Evolutionary conservation across 2,113 vertebrate species (phyloP).

Genomic region (Axis porcinus): DNA sequence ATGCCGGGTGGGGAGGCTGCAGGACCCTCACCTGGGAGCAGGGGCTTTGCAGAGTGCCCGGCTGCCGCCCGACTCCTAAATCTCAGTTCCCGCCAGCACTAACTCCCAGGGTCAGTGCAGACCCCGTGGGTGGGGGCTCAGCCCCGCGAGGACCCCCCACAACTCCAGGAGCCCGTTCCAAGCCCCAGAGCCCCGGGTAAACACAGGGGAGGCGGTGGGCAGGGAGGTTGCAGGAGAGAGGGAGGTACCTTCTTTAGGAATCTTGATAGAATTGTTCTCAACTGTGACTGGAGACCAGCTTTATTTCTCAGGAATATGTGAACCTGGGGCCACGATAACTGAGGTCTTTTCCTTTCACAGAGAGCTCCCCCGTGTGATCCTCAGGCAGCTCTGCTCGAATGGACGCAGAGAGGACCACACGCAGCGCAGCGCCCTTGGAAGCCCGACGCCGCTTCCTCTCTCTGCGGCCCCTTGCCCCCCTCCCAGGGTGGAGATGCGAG

Average conservation of each 20-base stretch:
- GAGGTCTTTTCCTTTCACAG: neutral
- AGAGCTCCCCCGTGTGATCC: accelerated
- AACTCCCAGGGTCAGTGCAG: neutral
- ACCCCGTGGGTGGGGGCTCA: neutral
- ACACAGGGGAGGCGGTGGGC: neutral
- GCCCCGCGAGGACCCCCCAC: neutral
- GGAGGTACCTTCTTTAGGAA: neutral
- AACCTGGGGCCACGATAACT: accelerated
- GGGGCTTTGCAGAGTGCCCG: neutral
- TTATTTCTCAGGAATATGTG: neutral
- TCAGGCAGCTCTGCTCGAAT: neutral
- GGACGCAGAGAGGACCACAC: accelerated
- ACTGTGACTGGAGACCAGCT: neutral
- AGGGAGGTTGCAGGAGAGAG: neutral
- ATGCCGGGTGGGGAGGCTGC: accelerated
- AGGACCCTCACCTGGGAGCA: neutral
- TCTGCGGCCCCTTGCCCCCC: accelerated
- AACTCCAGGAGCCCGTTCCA: neutral
- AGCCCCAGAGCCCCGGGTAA: neutral
- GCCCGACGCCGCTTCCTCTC: neutral
- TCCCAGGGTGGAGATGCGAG: neutral
- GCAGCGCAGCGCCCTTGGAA: neutral
- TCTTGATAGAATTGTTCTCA: neutral
- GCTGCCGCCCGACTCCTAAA: accelerated
- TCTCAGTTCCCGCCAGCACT: accelerated